A percentile compares a stretch with the other conserved stretches of the same genome.
Evolutionary conservation across 2,888 invertebrate species (phyloP).

Genomic region (Epinotia brunnichana): DNA sequence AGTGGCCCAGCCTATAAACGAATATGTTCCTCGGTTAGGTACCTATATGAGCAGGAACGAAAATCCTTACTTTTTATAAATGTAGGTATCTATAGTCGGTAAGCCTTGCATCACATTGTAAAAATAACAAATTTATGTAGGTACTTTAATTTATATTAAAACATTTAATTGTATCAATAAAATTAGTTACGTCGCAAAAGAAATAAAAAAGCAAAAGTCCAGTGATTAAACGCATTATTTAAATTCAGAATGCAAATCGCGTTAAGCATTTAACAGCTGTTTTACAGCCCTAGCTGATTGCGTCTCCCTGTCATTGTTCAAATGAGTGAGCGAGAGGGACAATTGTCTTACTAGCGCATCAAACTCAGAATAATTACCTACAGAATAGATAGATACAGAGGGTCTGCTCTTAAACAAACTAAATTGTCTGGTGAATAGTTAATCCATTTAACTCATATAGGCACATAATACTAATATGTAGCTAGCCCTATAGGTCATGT

Average conservation of each 20-base stretch:
- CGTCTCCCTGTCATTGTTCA: constrained; percentile 22
- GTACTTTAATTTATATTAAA: neutral
- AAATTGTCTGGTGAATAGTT: neutral
- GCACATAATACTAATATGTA: no score
- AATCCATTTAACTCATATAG: no score
- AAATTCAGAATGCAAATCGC: constrained; percentile 38
- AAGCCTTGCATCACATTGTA: no score
- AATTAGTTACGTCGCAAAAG: neutral
- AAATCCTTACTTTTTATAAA: no score
- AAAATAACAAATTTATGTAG: no score
- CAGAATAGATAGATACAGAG: constrained; percentile 17
- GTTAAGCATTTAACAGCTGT: constrained; percentile 36
- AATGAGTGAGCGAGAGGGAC: constrained; percentile 27
- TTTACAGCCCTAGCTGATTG: constrained; percentile 26
- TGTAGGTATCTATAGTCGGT: no score
- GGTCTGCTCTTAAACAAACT: neutral
- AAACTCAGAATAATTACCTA: constrained; percentile 29
- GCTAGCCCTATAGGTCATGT: no score
- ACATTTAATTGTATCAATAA: constrained; percentile 8
- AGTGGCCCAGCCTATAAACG: no score
- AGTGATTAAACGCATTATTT: constrained; percentile 35
- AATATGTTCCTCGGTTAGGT: no score
- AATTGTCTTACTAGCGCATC: constrained; percentile 30
- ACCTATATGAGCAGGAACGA: no score
- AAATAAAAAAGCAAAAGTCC: constrained; percentile 28